Base-by-base conservation (phyloP, 2,113 vertebrate species). In the Lethenteron camtschaticum region DNA sequence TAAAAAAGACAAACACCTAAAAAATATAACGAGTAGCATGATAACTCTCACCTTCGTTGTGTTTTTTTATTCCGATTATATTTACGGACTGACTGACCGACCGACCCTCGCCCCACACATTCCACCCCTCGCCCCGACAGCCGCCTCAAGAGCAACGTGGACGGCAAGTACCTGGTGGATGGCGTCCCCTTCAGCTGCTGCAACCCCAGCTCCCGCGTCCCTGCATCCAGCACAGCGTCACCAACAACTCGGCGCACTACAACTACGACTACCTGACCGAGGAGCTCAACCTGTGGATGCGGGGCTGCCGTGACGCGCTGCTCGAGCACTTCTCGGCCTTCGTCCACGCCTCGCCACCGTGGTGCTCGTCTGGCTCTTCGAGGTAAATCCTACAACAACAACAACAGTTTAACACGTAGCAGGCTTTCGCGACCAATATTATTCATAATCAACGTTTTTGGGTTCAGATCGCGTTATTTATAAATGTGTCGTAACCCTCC, bases 111-210 rank as follows among this genome's bases (percentile, higher is more conserved):
- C 41, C 41, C n/a, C 41, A 41, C 41, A 6, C 41, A 41, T 41
- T 7, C 41, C 41, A 41, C 41, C 41, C n/a, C 41, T 41, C 41
- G 5, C 41, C 71, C 57, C 66, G 69, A 2, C 70, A 99, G 94
- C 57, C 94, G 94, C 1, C 81, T 99, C 75, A 84, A 88, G 77
- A 96, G 90, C 81, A 99, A 99, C 0, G 90, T 99, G 77, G 94
- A 96, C 0, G 86, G 87, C 11, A 85, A 88, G 76, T 99, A 82
- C 78, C 77, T 99, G 78, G 87, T 95, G 79, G 94, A 99, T 0
- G 88, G 88, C 0, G 87, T 99, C 18, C 94, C 94, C 0, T 99
- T 96, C 81, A 96, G 92, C 81, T 99, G 94, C 82, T 99, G 94
- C 79, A 99, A 99, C 72, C 92, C 94, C 20, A 88, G 76, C 55